phyloP scores from a whole-genome alignment of 2,113 vertebrate genomes.

The Crotalus viridis region DNA sequence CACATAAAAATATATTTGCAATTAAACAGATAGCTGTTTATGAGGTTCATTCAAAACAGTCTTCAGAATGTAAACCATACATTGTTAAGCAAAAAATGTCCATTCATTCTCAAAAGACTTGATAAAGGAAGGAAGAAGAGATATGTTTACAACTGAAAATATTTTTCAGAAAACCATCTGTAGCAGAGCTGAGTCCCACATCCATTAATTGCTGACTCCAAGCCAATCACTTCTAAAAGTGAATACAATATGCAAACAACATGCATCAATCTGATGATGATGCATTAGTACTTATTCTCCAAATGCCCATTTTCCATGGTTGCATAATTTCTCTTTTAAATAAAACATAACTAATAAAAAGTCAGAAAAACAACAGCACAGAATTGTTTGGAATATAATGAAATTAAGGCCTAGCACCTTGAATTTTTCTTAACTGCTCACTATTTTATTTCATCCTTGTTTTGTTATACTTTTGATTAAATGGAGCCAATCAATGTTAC shows the following conservation, averaged over 20 bases:
- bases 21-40: slow-evolving; percentile 57
- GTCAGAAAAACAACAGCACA: slow-evolving; percentile 37
- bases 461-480: slow-evolving; percentile 2
- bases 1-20: slow-evolving; percentile 62
- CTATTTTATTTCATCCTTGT: slow-evolving; percentile 33
- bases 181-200: slow-evolving; percentile 73
- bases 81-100: slow-evolving; percentile 61
- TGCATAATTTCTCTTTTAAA: slow-evolving; percentile 65
- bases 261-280: slow-evolving; percentile 64
- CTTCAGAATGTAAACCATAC: slow-evolving; percentile 68
- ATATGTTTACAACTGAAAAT: slow-evolving; percentile 77
- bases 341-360: slow-evolving; percentile 54
- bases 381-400: slow-evolving; percentile 53
- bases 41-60: slow-evolving; percentile 62
- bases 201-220: slow-evolving; percentile 79
- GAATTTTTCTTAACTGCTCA: slow-evolving; percentile 45
- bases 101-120: slow-evolving; percentile 69
- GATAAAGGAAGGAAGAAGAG: slow-evolving; percentile 64
- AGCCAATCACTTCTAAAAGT: slow-evolving; percentile 79
- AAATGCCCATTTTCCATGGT: slow-evolving; percentile 59
- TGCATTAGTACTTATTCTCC: slow-evolving; percentile 65
- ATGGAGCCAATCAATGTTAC: not conserved
- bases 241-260: slow-evolving; percentile 71
- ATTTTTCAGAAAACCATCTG: slow-evolving; percentile 78
- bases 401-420: slow-evolving; percentile 52